Evolutionary conservation across 2,113 vertebrate species (phyloP).

Genomic region (Carassius auratus): DNA sequence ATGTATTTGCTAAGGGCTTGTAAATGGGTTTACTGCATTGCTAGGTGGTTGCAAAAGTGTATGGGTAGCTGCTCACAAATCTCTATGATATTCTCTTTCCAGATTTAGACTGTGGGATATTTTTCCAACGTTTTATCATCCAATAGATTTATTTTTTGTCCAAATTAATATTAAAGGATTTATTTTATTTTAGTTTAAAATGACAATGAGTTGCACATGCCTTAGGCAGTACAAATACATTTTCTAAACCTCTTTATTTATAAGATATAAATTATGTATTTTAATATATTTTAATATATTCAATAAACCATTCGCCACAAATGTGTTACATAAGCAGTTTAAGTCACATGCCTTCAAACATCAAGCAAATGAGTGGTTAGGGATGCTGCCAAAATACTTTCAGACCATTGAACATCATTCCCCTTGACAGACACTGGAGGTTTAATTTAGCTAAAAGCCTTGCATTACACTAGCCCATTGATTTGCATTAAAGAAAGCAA

Average conservation of each 20-base stretch:
- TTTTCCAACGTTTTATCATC: background rate
- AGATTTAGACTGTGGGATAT: background rate
- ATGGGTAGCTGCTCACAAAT: no score
- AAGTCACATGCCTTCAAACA: slow-evolving; percentile 21
- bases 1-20: background rate
- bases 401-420: slow-evolving; percentile 56
- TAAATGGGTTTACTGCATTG: background rate
- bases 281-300: background rate
- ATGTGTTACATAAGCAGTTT: slow-evolving; percentile 7
- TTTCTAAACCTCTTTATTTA: background rate
- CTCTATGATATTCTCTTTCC: background rate
- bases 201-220: background rate
- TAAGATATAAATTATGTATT: background rate
- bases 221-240: background rate
- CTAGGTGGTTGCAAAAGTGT: background rate
- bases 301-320: background rate
- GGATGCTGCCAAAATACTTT: slow-evolving; percentile 55
- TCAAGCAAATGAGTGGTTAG: slow-evolving; percentile 52
- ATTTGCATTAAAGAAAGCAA: slow-evolving; percentile 65
- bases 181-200: background rate
- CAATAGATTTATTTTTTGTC: no score
- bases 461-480: slow-evolving; percentile 56
- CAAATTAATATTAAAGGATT: background rate
- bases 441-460: slow-evolving; percentile 78
- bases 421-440: slow-evolving; percentile 49